A percentile compares a stretch with the other conserved stretches of the same genome.
Evolutionary conservation across 2,113 vertebrate genomes (phyloP).

Genomic region (Malurus alboscapulatus): DNA sequence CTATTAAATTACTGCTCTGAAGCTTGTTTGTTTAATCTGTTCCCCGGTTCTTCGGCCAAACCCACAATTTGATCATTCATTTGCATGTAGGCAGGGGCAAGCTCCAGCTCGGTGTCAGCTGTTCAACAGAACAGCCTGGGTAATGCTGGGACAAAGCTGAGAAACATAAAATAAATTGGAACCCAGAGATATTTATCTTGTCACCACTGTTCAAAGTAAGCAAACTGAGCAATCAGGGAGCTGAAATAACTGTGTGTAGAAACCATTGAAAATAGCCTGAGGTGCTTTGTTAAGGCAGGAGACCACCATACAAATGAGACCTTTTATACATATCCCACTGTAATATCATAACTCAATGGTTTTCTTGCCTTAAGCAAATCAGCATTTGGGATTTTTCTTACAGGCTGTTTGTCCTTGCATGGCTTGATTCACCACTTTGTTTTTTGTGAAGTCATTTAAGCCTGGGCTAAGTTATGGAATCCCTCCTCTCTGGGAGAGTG

Average conservation of each 20-base stretch:
- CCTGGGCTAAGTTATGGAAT: neutral
- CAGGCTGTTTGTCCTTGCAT: neutral
- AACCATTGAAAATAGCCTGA: neutral
- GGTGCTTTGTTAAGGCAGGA: neutral
- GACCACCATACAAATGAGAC: neutral
- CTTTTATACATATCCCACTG: neutral
- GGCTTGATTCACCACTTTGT: neutral
- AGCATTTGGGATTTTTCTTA: neutral
- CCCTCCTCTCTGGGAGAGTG: neutral
- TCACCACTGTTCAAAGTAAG: neutral
- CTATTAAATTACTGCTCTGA: neutral
- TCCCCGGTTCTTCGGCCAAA: neutral
- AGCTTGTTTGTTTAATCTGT: neutral
- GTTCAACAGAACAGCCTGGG: neutral
- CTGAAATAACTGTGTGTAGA: neutral
- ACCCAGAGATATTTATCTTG: neutral
- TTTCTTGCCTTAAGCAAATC: neutral
- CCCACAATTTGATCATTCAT: neutral
- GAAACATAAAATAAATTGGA: neutral
- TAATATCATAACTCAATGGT: neutral
- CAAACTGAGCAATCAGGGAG: neutral
- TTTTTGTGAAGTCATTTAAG: neutral
- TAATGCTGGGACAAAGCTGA: neutral
- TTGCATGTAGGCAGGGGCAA: neutral
- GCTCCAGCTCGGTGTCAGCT: neutral